Base-by-base conservation (phyloP, 1,140 invertebrate species). In the Drosophila azteca region DNA sequence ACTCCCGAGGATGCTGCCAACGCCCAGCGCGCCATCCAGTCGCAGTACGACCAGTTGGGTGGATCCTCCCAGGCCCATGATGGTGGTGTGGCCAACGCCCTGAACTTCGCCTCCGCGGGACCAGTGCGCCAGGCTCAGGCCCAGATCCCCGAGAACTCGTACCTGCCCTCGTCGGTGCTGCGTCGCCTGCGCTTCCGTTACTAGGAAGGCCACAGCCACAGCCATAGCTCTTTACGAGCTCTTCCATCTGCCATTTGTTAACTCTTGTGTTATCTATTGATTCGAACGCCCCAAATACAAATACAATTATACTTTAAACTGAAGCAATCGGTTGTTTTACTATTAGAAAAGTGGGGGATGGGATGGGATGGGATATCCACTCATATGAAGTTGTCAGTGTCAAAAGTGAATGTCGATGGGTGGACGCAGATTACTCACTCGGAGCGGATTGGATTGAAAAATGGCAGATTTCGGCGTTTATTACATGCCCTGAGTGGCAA, bases 1-100 rank as follows among this genome's bases (percentile, higher is more conserved):
- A 87, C 82, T 29, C 82, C 77, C 8, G 82, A 87, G 77, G 82
- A 87, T 46, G 82, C 82, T 52, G 82, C 82, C 74, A 87, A 87
- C 13, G 82, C 82, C 9, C 82, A 87, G 67, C 74, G 78, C 7
- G 77, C 82, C 44, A 87, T 87, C 53, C 82, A 87, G 58, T 75
- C 68, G 1, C 82, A 87, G 68, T 87, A 87, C 49, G 82, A 87
- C 13, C 50, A 51, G 22, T 44, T 87, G 60, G 82, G 82, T n/a
- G 82, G 82, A 6, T 44, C 71, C 45, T 52, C 43, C n/a, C 78
- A 89, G 57, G 52, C 54, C 13, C 50, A 59, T 49, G 60, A 88
- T 11, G 84, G 83, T n/a, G 84, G 84, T 31, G 84, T 88, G 8
- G 84, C 84, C 68, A 55, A 54, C 7, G 83, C 79, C 31, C 72